A percentile compares a stretch with the other conserved stretches of the same genome.
These are phyloP conservation scores for Hemibagrus guttatus DNA, from an alignment of 2,797 vertebrate genomes.

Conservation along the genomic window DNA sequence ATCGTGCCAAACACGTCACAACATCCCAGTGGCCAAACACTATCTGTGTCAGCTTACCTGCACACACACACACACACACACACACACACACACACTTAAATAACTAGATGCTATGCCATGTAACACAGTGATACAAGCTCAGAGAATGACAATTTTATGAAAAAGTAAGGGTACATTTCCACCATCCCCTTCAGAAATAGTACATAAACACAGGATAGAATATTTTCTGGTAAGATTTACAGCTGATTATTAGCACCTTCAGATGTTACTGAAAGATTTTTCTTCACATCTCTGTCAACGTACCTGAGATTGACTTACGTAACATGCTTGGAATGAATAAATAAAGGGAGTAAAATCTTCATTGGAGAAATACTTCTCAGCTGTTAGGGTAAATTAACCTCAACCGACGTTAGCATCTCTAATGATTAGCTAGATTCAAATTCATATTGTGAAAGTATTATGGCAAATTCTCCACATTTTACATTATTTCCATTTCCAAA, in stretches of 20 bases:
- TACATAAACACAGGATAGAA: not conserved
- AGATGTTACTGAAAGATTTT: not conserved
- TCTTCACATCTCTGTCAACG: not conserved
- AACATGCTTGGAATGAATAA: not conserved
- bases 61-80: conserved; percentile 17
- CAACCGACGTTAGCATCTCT: not conserved
- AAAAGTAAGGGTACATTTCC: not conserved
- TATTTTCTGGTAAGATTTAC: not conserved
- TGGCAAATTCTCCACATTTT: not conserved
- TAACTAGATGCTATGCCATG: not conserved
- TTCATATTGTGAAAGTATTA: not conserved
- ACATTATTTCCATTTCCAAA: not conserved
- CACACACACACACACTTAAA: conserved; percentile 14
- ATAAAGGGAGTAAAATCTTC: not conserved
- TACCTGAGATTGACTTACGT: not conserved
- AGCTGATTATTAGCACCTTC: not conserved
- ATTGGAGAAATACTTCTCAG: not conserved
- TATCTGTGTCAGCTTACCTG: conserved; percentile 97
- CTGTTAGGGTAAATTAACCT: not conserved
- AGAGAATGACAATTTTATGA: not conserved
- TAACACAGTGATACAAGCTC: not conserved
- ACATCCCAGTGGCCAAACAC: conserved; percentile 99
- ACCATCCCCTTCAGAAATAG: too few relatives aligned
- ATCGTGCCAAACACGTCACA: conserved; percentile 93
- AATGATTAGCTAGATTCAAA: not conserved